Base-by-base conservation (phyloP, 2,113 vertebrate species). In the Varanus komodoensis region DNA sequence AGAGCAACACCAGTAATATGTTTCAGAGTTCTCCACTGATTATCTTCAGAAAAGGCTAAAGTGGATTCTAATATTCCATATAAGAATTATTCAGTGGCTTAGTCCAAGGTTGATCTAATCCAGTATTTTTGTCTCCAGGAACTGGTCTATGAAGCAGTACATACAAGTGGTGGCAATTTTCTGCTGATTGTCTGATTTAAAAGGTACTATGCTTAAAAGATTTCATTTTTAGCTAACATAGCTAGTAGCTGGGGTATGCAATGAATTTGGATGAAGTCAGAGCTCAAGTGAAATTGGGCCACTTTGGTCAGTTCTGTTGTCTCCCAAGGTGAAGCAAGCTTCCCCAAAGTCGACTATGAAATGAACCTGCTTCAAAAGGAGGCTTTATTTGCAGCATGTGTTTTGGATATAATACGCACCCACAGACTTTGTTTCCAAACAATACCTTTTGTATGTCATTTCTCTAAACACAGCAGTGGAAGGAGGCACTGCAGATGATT, bases 1-100 rank as follows among this genome's bases (percentile, higher is more conserved):
- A 88, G 0, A 0, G 0, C 54, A 54, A 54, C 54, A 80, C 89
- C 1, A 0, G 0, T 9, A 77, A 32, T n/a, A 9, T 3, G 9
- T 5, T 19, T 86, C 34, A 68, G 38, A 12, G 12, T 82, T 89
- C 38, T 23, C 29, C 6, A 34, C 48, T 3, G 17, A 64, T 12
- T 86, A 68, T 21, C 80, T 44, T 48, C 4, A 25, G 75, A 7
- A 79, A 79, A 9, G 44, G 4, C 27, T 38, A 83, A 54, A 25
- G n/a, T 21, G n/a, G 19, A 27, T 83, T 25, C 67, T 83, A 64
- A 83, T 83, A 44, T 12, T 67, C 21, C 64, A 88, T 8, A 50
- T 34, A 34, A 15, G 32, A 34, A 64, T 50, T 50, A 57, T 61
- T 61, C 74, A 67, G 14, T 81, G 61, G 61, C 34, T 87, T 8